Conservation (phyloP, 2,113 vertebrate genomes). For the Trinectes maculatus region DNA sequence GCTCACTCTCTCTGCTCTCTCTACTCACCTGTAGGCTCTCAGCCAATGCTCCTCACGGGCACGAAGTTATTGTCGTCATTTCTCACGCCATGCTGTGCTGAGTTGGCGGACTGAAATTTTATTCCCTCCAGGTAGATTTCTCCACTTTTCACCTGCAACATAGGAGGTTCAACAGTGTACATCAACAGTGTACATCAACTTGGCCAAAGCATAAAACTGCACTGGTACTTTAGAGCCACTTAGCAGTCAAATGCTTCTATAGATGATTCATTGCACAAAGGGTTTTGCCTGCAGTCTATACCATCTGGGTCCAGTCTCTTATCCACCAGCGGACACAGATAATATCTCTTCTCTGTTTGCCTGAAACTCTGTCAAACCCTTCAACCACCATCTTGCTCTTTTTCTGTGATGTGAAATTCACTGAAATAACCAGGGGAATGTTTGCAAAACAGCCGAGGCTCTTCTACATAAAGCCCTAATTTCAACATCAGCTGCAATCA, state of each 20-base stretch:
- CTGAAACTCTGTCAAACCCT: no score
- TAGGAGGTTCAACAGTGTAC: neutral
- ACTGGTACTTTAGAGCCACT: neutral
- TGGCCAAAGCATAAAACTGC: neutral
- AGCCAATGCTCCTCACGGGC: neutral
- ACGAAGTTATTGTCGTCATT: neutral
- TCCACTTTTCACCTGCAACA: neutral
- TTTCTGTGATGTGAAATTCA: neutral
- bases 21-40: neutral
- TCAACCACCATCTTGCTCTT: neutral
- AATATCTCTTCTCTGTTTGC: no score
- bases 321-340: neutral
- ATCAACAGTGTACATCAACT: neutral
- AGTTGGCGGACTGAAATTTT: neutral
- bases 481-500: neutral
- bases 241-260: slow-evolving; percentile 1
- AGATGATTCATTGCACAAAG: neutral
- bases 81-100: neutral
- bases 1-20: neutral
- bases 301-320: neutral
- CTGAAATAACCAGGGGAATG: neutral
- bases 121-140: neutral
- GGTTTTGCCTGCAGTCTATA: neutral
- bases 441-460: neutral
- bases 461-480: neutral